Conservation (phyloP, 2,113 vertebrate species). For the Emydura subglobosa region DNA sequence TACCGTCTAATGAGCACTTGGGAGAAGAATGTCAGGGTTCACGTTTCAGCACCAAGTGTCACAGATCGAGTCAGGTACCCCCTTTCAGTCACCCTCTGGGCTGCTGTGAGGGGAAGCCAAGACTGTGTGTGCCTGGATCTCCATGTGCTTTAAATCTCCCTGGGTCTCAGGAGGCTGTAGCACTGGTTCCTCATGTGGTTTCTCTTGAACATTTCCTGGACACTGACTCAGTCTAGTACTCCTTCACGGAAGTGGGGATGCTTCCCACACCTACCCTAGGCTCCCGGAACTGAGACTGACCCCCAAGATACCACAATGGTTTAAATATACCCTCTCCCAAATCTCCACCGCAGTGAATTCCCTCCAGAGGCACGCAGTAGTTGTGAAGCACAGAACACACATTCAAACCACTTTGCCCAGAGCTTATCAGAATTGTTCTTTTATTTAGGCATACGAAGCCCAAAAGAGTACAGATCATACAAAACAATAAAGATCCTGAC, state of each 20-base stretch:
- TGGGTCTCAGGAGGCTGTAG: too few species aligned
- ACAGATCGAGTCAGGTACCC: too few species aligned
- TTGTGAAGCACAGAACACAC: not conserved
- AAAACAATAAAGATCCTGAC: not conserved
- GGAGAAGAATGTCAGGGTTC: too few species aligned
- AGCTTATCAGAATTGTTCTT: not conserved
- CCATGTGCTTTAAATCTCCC: too few species aligned
- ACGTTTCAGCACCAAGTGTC: too few species aligned
- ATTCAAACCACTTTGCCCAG: not conserved
- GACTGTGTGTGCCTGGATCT: too few species aligned
- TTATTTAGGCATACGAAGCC: not conserved
- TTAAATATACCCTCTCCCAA: not conserved
- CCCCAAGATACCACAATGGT: not conserved
- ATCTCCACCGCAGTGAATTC: not conserved
- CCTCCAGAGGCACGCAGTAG: not conserved
- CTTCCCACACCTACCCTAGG: too few species aligned
- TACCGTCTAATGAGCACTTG: too few species aligned
- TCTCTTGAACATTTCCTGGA: too few species aligned
- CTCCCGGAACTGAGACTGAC: not conserved
- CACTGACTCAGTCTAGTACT: not conserved
- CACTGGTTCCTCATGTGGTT: too few species aligned
- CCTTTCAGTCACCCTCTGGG: too few species aligned
- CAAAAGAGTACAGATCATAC: not conserved
- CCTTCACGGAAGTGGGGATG: not conserved
- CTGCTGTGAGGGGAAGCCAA: too few species aligned